Base-by-base conservation (phyloP, 2,888 invertebrate genomes). In the Anorthoa munda region DNA sequence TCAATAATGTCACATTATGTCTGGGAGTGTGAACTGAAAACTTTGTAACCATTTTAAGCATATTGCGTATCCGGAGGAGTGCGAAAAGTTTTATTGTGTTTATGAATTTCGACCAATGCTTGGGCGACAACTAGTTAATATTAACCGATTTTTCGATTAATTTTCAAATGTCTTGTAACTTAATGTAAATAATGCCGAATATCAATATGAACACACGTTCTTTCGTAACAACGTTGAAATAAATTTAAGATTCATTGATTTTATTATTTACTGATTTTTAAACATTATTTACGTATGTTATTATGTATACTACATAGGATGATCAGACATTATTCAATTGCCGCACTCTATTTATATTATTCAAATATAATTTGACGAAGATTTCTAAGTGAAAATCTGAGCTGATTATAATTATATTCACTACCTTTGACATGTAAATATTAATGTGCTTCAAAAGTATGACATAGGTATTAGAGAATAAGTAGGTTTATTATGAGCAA, bases 401-500 rank as follows among this genome's bases (percentile, higher is more conserved):
- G 21, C 23, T 46, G 23, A 21, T 45, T 45, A 9, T 39, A 4
- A 39, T 39, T 13, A 18, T 74, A 68, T 51, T 65, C 39, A 63
- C 66, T 55, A 68, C 56, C 48, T 55, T 76, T 73, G n/a, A 68
- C 60, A 51, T 87, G 86, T 86, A 87, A 80, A 87, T 86, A 85
- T 83, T 50, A 77, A 83, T 83, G 79, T 85, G 84, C 87, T 87
- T 86, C 73, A 83, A 79, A 82, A 87, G 78, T 86, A 79, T 79
- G 63, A 75, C 11, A 63, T 83, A 84, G 50, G 26, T 76, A 69
- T 68, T 61, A 75, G 56, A 56, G 13, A 45, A 4, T 82, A 77
- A 79, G 59, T 86, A 87, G 77, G 66, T 55, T 69, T 81, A 72
- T 58, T 70, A 75, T 72, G 82, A 85, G 86, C 84, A 81, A 74